phyloP scores from a whole-genome alignment of 2,113 vertebrate species.

The Gallinago media region DNA sequence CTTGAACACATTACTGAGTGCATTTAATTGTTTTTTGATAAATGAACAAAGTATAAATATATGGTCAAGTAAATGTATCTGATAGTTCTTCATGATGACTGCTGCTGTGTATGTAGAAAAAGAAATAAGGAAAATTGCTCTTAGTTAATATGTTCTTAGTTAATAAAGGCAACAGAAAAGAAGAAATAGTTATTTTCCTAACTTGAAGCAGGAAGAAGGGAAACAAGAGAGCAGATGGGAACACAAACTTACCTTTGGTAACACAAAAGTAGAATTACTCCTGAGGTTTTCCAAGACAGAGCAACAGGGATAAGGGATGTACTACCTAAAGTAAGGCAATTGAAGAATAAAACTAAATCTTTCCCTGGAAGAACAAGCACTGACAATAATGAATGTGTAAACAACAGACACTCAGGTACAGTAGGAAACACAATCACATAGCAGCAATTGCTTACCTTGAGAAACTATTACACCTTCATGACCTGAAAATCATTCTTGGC shows the following conservation, averaged over 20 bases:
- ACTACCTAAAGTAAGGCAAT: background rate
- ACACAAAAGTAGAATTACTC: background rate
- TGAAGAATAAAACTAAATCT: background rate
- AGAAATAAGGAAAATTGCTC: background rate
- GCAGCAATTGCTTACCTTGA: background rate
- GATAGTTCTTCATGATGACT: background rate
- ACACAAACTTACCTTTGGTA: background rate
- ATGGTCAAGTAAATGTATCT: background rate
- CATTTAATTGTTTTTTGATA: background rate
- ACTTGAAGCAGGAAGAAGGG: background rate
- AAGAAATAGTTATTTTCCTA: background rate
- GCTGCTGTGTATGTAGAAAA: background rate
- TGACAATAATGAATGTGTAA: background rate
- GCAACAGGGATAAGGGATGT: background rate
- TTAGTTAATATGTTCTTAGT: background rate
- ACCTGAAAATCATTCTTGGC: background rate
- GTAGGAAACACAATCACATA: background rate
- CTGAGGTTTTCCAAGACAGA: background rate
- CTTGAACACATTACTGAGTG: background rate
- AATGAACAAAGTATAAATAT: background rate
- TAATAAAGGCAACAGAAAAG: background rate
- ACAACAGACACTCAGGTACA: background rate
- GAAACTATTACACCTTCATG: background rate
- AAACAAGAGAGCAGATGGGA: background rate
- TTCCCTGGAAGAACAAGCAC: background rate